Evolutionary conservation across 2,113 vertebrate species (phyloP).

Genomic region (pig (Sus scrofa)): DNA sequence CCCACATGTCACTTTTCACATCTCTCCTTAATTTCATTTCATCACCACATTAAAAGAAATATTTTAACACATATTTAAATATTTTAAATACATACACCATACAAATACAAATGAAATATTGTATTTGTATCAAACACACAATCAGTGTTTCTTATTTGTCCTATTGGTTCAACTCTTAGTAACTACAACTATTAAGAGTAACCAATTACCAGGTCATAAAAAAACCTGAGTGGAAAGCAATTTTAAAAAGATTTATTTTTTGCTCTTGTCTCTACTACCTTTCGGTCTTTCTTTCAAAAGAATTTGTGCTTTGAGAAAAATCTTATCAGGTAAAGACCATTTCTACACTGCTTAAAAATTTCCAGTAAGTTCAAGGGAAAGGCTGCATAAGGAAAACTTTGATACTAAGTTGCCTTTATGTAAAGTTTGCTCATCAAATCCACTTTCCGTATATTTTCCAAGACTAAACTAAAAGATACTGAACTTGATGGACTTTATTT

Average conservation of each 20-base stretch:
- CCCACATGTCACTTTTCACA: not conserved
- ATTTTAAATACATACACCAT: too few relatives aligned
- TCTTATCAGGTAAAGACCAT: not conserved
- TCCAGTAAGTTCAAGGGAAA: not conserved
- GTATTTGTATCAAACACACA: not conserved
- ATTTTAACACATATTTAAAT: not conserved
- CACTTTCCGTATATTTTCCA: slow-evolving; percentile 8
- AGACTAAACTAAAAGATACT: not conserved
- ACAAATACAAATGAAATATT: too few relatives aligned
- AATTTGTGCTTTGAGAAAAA: not conserved
- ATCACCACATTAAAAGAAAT: not conserved
- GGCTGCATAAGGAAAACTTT: not conserved
- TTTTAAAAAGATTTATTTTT: not conserved
- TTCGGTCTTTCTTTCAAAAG: slow-evolving; percentile 16
- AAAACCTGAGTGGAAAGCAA: not conserved
- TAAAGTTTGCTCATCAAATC: not conserved
- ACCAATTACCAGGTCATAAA: not conserved
- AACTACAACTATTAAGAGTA: not conserved
- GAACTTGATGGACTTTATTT: not conserved
- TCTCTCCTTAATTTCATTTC: not conserved
- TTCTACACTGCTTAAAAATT: not conserved
- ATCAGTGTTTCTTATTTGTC: not conserved
- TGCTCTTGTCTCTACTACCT: not conserved
- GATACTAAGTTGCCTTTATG: not conserved
- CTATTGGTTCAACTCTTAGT: not conserved